A percentile compares a stretch with the other conserved stretches of the same genome.
These are phyloP conservation scores for Drosophila nannoptera DNA, from an alignment of 1,140 invertebrate species.

Conservation along the genomic window DNA sequence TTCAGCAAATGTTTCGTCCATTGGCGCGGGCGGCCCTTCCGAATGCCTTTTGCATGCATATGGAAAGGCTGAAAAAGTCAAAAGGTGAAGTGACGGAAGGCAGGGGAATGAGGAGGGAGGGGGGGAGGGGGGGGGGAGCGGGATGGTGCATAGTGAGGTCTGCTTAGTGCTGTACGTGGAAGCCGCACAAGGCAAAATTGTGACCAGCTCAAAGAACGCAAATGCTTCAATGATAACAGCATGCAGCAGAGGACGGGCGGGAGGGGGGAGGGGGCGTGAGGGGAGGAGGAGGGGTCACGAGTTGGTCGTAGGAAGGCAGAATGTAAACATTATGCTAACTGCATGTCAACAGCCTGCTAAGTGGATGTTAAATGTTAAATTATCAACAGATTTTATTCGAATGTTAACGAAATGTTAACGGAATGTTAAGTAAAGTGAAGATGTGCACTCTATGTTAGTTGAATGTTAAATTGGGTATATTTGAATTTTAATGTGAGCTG, in stretches of 20 bases:
- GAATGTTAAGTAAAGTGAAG: not conserved
- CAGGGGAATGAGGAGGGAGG: not conserved
- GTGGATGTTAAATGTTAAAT: too few relatives aligned
- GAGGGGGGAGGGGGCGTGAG: not conserved
- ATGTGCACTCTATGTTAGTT: not conserved
- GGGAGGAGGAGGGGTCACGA: not conserved
- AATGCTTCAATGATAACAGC: conserved; percentile 54
- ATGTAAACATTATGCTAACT: too few relatives aligned
- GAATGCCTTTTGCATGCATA: conserved; percentile 4
- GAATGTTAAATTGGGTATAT: too few relatives aligned
- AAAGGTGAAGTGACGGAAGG: too few relatives aligned
- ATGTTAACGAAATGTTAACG: not conserved
- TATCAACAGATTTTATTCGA: too few relatives aligned
- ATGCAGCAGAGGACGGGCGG: conserved; percentile 1
- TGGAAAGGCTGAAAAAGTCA: not conserved
- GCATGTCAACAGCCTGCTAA: too few relatives aligned
- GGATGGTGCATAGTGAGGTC: not conserved
- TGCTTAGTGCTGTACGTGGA: not conserved
- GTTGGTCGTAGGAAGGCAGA: too few relatives aligned
- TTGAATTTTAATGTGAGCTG: not conserved
- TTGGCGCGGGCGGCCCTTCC: conserved; percentile 15
- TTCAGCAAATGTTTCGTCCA: conserved; percentile 58
- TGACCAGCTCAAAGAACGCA: conserved; percentile 57
- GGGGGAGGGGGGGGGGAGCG: not conserved
- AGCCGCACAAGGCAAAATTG: conserved; percentile 67